Evolutionary conservation across 1,140 invertebrate species (phyloP).

Genomic region (Odontomachus brunneus): DNA sequence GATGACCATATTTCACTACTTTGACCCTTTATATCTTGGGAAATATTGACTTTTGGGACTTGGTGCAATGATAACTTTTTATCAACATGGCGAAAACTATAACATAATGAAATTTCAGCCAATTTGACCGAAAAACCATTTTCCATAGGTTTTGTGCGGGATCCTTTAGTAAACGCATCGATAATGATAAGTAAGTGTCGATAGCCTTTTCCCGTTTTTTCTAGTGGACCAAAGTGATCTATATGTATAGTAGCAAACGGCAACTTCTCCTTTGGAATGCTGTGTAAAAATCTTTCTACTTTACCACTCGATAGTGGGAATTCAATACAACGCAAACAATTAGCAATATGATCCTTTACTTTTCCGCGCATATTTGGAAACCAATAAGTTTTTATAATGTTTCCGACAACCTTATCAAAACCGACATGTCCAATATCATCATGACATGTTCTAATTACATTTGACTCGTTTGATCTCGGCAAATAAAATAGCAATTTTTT

Average conservation of each 20-base stretch:
- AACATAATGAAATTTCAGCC: no score
- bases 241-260: conserved; percentile 11
- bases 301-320: not conserved
- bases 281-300: not conserved
- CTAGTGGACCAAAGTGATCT: no score
- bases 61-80: no score
- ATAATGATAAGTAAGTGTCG: no score
- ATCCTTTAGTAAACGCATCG: no score
- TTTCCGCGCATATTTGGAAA: not conserved
- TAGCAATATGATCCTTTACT: not conserved
- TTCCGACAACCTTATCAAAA: not conserved
- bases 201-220: no score
- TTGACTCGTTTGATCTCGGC: not conserved
- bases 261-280: not conserved
- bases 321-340: conserved; percentile 19
- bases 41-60: no score
- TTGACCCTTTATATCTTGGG: no score
- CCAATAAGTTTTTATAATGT: conserved; percentile 5
- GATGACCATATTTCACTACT: no score
- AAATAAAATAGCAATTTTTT: conserved; percentile 38
- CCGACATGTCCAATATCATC: conserved; percentile 20
- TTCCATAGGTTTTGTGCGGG: no score
- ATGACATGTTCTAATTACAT: conserved; percentile 3
- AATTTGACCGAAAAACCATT: no score
- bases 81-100: no score